Evolutionary conservation across 1,140 invertebrate genomes (phyloP).

Genomic region (Drosophila cardini): DNA sequence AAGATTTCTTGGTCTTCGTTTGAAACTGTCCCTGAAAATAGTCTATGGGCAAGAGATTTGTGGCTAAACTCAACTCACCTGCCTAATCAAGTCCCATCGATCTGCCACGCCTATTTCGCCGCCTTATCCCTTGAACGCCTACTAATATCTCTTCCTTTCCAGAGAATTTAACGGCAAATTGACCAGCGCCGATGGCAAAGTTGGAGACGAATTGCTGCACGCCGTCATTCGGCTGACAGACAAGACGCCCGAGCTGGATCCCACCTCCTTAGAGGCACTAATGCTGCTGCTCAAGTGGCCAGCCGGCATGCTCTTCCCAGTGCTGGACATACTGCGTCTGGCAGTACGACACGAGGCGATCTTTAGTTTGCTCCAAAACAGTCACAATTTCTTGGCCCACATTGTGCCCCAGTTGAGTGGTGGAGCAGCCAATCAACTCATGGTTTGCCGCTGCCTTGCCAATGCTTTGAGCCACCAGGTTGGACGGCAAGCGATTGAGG

Average conservation of each 20-base stretch:
- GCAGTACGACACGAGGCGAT: constrained; percentile 89
- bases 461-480: constrained; percentile 90
- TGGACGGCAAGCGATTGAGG: constrained; percentile 88
- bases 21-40: no score
- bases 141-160: no score
- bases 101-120: no score
- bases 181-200: constrained; percentile 83
- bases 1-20: no score
- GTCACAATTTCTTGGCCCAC: constrained; percentile 80
- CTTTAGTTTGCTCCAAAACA: constrained; percentile 87
- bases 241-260: constrained; percentile 76
- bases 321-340: constrained; percentile 92
- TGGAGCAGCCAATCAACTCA: constrained; percentile 90
- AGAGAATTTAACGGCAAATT: constrained; percentile 91
- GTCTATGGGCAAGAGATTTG: no score
- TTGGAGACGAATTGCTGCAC: constrained; percentile 87
- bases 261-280: constrained; percentile 86
- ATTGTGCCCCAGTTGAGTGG: constrained; percentile 84
- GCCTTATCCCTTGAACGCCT: no score
- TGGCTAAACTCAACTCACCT: no score
- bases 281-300: constrained; percentile 91
- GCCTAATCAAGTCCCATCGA: no score
- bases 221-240: constrained; percentile 87
- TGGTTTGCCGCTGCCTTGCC: constrained; percentile 90
- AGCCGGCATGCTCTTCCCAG: constrained; percentile 92